Evolutionary conservation across 2,113 vertebrate genomes (phyloP).

Genomic region (Prietella phreatophila): DNA sequence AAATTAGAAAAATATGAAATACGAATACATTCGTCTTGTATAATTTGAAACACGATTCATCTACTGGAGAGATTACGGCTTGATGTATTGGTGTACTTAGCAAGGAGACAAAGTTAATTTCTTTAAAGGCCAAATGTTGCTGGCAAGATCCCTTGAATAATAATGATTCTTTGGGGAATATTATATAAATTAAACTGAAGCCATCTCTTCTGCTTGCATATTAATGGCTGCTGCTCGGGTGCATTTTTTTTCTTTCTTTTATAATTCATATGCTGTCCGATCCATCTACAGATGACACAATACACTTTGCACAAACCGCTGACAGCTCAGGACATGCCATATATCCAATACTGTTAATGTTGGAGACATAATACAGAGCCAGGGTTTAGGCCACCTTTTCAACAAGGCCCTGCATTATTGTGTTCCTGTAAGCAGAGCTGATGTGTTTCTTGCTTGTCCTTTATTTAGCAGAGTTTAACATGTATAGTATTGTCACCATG

Average conservation of each 20-base stretch:
- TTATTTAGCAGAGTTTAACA: background rate
- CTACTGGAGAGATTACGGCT: slow-evolving; percentile 80
- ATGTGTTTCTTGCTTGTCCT: slow-evolving; percentile 3
- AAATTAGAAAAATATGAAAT: slow-evolving; percentile 91
- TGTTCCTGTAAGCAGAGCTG: background rate
- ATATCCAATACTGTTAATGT: slow-evolving; percentile 45
- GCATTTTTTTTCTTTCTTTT: slow-evolving; percentile 18
- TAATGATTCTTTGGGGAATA: slow-evolving; percentile 72
- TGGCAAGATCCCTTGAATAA: slow-evolving; percentile 69
- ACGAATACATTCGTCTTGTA: slow-evolving; percentile 85
- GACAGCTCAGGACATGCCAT: slow-evolving; percentile 43
- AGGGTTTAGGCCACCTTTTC: slow-evolving; percentile 19
- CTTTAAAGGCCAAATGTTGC: slow-evolving; percentile 76
- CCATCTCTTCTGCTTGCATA: slow-evolving; percentile 69
- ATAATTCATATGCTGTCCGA: slow-evolving; percentile 63
- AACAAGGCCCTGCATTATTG: slow-evolving; percentile 9
- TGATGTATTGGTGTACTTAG: slow-evolving; percentile 82
- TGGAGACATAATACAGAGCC: slow-evolving; percentile 14
- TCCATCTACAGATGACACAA: slow-evolving; percentile 57
- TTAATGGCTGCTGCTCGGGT: slow-evolving; percentile 60
- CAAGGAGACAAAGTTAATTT: slow-evolving; percentile 81
- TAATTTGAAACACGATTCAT: slow-evolving; percentile 85
- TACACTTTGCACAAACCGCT: slow-evolving; percentile 50
- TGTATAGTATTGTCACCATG: background rate
- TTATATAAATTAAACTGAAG: slow-evolving; percentile 77